These are phyloP conservation scores for Pungitius pungitius DNA, from an alignment of 2,113 vertebrate species.

Conservation along the genomic window DNA sequence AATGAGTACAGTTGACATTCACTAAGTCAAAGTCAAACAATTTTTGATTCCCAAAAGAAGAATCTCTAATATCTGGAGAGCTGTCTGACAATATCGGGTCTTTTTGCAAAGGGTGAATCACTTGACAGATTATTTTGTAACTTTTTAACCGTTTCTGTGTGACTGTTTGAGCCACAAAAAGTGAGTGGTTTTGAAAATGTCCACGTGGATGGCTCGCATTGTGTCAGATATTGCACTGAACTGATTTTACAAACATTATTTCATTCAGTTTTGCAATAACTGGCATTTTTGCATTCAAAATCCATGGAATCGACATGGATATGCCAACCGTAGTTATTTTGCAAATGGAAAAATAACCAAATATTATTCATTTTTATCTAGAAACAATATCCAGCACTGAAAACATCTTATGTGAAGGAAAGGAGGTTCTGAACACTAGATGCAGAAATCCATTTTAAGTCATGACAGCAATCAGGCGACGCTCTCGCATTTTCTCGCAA, in stretches of 20 bases:
- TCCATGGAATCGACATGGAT: neutral
- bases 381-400: neutral
- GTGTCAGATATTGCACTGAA: neutral
- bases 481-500: neutral
- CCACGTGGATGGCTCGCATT: neutral
- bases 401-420: neutral
- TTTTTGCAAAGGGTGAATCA: neutral
- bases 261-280: no score
- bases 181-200: neutral
- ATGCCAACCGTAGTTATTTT: neutral
- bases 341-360: neutral
- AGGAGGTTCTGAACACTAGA: neutral
- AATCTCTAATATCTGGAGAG: neutral
- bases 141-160: neutral
- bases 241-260: neutral
- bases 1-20: constrained; percentile 32
- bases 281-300: neutral
- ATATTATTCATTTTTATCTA: neutral
- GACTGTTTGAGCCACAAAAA: neutral
- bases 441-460: neutral
- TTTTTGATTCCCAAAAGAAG: constrained; percentile 16
- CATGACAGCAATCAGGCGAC: neutral
- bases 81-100: neutral
- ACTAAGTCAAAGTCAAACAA: constrained; percentile 27
- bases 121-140: neutral